Percentiles rank a stretch among this genome's conserved stretches.
Evolutionary conservation across 2,113 vertebrate species (phyloP).

Genomic region (Lanius collurio): DNA sequence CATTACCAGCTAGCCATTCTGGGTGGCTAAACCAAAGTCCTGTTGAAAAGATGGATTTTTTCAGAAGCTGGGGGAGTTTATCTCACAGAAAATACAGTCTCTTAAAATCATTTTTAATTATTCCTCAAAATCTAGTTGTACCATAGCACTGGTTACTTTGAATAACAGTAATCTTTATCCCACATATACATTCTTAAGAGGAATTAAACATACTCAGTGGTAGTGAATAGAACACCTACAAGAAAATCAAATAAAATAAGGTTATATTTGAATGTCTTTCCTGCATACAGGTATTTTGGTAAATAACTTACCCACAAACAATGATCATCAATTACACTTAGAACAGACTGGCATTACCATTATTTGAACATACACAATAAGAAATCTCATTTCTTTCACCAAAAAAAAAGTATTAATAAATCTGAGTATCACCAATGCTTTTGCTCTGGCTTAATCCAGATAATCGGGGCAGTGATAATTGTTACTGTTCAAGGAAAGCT

Average conservation of each 20-base stretch:
- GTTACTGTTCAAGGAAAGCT: neutral
- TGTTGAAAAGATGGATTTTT: neutral
- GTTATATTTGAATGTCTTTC: neutral
- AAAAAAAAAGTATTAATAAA: neutral
- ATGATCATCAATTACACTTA: neutral
- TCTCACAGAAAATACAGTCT: neutral
- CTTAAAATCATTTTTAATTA: neutral
- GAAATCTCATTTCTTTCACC: neutral
- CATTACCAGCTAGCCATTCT: neutral
- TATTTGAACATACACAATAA: neutral
- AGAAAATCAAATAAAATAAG: neutral
- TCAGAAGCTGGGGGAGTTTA: neutral
- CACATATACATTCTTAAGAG: neutral
- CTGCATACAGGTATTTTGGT: neutral
- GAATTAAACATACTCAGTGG: neutral
- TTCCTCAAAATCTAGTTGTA: neutral
- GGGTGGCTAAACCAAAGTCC: neutral
- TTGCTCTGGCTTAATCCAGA: neutral
- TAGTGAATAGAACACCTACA: neutral
- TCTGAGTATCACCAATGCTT: neutral
- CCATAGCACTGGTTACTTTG: neutral
- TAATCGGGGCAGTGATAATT: neutral
- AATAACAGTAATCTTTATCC: neutral
- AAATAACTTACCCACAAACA: neutral
- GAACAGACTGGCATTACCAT: neutral